phyloP scores from a whole-genome alignment of 2,113 vertebrate genomes.

The Ophiodon elongatus region DNA sequence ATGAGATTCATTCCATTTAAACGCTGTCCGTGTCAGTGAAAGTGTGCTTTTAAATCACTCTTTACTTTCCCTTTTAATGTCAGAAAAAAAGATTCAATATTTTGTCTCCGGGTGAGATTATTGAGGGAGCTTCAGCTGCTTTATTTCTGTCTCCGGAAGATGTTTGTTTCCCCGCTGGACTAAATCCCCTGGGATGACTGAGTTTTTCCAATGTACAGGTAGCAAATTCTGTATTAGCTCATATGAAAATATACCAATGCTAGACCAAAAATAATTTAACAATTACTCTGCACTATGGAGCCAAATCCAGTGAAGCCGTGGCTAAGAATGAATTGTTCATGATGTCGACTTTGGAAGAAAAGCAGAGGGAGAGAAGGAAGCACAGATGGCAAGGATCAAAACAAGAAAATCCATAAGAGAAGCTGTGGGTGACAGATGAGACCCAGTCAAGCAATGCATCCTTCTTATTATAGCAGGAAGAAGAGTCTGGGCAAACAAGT shows the following conservation, averaged over 20 bases:
- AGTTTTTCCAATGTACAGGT: neutral
- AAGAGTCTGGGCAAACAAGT: conserved; percentile 68
- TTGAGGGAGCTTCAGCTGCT: neutral
- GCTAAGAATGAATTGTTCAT: conserved; percentile 66
- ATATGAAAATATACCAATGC: conserved; percentile 11
- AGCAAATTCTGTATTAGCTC: conserved; percentile 1
- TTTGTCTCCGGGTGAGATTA: conserved; percentile 15
- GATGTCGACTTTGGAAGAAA: conserved; percentile 53
- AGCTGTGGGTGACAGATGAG: conserved; percentile 76
- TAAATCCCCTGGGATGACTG: conserved; percentile 8
- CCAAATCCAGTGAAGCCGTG: conserved; percentile 40
- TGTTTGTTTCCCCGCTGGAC: conserved; percentile 6
- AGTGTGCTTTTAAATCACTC: conserved; percentile 29
- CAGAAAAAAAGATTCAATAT: neutral
- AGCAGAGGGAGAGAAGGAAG: conserved; percentile 54
- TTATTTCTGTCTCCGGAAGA: conserved; percentile 9
- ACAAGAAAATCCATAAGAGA: conserved; percentile 75
- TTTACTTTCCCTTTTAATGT: conserved; percentile 16
- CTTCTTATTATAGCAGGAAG: conserved; percentile 68
- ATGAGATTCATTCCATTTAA: conserved; percentile 33
- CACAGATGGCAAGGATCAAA: conserved; percentile 80
- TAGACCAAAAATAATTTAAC: conserved; percentile 35
- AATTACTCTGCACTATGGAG: conserved; percentile 31
- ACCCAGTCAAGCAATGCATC: conserved; percentile 58
- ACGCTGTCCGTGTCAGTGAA: conserved; percentile 4